These are phyloP conservation scores for Opisthograptis luteolata DNA, from an alignment of 2,888 invertebrate genomes.

Conservation along the genomic window DNA sequence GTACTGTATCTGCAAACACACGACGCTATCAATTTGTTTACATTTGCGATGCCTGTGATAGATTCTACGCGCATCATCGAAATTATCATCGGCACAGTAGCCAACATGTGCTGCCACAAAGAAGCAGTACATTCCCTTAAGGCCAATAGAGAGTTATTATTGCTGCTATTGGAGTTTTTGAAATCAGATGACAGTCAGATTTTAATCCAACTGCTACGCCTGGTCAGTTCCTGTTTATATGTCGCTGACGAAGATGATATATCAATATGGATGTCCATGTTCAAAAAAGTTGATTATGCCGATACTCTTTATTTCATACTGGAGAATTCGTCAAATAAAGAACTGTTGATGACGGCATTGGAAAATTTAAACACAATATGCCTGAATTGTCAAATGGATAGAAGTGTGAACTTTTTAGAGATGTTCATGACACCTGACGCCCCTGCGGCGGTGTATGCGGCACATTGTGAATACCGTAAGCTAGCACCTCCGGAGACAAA, in stretches of 20 bases:
- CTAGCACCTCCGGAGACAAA: slow-evolving; percentile 45
- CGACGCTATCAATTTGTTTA: slow-evolving; percentile 87
- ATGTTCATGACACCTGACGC: slow-evolving; percentile 66
- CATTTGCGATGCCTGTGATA: slow-evolving; percentile 82
- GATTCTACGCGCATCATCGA: slow-evolving; percentile 88
- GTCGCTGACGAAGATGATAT: slow-evolving; percentile 68
- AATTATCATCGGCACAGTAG: slow-evolving; percentile 92
- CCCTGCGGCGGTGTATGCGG: slow-evolving; percentile 58
- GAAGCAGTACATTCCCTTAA: slow-evolving; percentile 84
- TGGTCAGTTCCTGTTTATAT: slow-evolving; percentile 85
- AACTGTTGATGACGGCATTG: slow-evolving; percentile 82
- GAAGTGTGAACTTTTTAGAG: slow-evolving; percentile 58
- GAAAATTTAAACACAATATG: slow-evolving; percentile 85
- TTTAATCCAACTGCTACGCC: slow-evolving; percentile 89
- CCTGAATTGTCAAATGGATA: slow-evolving; percentile 67
- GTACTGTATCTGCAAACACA: slow-evolving; percentile 88
- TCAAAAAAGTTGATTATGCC: slow-evolving; percentile 77
- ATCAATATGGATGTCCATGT: slow-evolving; percentile 73
- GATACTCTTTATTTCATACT: slow-evolving; percentile 88
- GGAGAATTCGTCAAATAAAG: slow-evolving; percentile 88
- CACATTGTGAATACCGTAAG: slow-evolving; percentile 59
- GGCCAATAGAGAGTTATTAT: slow-evolving; percentile 82
- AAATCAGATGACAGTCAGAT: slow-evolving; percentile 88
- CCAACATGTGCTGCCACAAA: slow-evolving; percentile 91
- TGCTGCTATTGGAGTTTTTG: slow-evolving; percentile 81